A percentile compares a stretch with the other conserved stretches of the same genome.
These are phyloP conservation scores for Hemicrepidius hirtus DNA, from an alignment of 2,888 invertebrate genomes.

Conservation along the genomic window DNA sequence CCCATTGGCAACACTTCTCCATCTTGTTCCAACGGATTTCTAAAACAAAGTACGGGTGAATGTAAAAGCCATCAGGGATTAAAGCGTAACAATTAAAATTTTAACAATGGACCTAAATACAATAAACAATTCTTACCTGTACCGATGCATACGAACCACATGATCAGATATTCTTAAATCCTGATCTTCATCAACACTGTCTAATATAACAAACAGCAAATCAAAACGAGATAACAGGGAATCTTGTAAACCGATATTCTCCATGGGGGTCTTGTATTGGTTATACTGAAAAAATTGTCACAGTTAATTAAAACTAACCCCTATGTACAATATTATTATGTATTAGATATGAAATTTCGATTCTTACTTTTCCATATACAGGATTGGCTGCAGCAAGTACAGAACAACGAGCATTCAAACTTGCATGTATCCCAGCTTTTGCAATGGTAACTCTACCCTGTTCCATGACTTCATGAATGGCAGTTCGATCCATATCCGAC, in stretches of 20 bases:
- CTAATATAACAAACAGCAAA: slow-evolving; percentile 97
- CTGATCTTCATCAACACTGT: slow-evolving; percentile 91
- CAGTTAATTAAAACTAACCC: neutral
- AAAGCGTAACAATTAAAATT: too few relatives aligned
- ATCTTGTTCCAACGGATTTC: slow-evolving; percentile 94
- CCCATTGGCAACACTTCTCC: slow-evolving; percentile 94
- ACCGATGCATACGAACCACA: slow-evolving; percentile 97
- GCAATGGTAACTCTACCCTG: slow-evolving; percentile 98
- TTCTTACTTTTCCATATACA: slow-evolving; percentile 93
- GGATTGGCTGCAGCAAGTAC: slow-evolving; percentile 99
- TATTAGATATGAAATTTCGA: too few relatives aligned
- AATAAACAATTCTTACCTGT: slow-evolving; percentile 75
- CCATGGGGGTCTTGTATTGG: slow-evolving; percentile 99
- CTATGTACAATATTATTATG: slow-evolving; percentile 59
- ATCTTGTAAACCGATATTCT: slow-evolving; percentile 99
- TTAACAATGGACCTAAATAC: too few relatives aligned
- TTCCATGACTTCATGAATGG: slow-evolving; percentile 99
- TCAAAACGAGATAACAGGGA: slow-evolving; percentile 98
- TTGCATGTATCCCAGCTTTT: slow-evolving; percentile 99
- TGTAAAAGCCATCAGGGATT: too few relatives aligned
- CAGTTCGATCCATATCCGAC: slow-evolving; percentile 99
- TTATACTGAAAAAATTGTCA: slow-evolving; percentile 82
- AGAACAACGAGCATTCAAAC: slow-evolving; percentile 97
- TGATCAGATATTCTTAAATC: slow-evolving; percentile 97
- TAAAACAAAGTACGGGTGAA: too few relatives aligned